phyloP scores from a whole-genome alignment of 1,140 invertebrate genomes.

The Neodiprion pinetum region DNA sequence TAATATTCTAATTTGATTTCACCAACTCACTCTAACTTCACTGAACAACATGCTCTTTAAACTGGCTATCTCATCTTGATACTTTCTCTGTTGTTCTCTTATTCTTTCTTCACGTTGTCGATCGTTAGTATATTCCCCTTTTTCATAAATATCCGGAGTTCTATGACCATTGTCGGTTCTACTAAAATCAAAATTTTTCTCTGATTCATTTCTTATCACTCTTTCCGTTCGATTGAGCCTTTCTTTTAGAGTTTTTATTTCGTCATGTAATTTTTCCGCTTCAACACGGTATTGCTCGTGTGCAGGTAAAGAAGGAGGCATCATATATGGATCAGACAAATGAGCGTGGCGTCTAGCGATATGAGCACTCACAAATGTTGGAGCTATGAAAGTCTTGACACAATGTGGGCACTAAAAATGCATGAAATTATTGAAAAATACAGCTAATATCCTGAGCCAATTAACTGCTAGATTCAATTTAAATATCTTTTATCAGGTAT shows the following conservation, averaged over 20 bases:
- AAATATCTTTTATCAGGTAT: constrained; percentile 5
- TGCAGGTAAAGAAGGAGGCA: constrained; percentile 34
- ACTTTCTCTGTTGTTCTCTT: constrained; percentile 57
- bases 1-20: not conserved
- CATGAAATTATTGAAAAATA: constrained; percentile 18
- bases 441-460: not conserved
- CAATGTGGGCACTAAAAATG: constrained; percentile 54
- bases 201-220: constrained; percentile 54
- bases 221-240: constrained; percentile 65
- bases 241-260: constrained; percentile 68
- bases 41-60: constrained; percentile 47
- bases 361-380: constrained; percentile 51
- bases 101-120: constrained; percentile 57
- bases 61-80: constrained; percentile 52
- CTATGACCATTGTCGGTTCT: constrained; percentile 42
- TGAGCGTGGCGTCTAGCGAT: constrained; percentile 49
- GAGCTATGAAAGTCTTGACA: constrained; percentile 54
- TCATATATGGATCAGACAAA: constrained; percentile 23
- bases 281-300: constrained; percentile 58
- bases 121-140: constrained; percentile 22
- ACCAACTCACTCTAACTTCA: constrained; percentile 46
- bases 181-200: constrained; percentile 53
- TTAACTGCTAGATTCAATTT: constrained; percentile 13
- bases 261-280: constrained; percentile 64
- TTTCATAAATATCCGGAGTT: constrained; percentile 35